Base-by-base conservation (phyloP, 2,797 vertebrate species). In the Helicolenus hilgendorfi region DNA sequence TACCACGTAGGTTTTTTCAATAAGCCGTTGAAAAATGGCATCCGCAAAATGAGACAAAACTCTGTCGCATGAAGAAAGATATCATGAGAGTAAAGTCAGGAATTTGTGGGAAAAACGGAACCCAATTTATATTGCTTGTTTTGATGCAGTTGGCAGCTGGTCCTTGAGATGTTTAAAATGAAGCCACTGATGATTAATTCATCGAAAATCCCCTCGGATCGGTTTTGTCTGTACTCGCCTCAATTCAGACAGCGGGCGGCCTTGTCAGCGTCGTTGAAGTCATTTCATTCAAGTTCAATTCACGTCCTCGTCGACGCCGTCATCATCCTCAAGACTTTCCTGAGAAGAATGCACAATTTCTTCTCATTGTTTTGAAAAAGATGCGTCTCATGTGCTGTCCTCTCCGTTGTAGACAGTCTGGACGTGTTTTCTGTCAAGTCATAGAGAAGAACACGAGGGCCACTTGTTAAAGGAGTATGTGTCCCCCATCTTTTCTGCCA, bases 251-350 rank as follows among this genome's bases (percentile, higher is more conserved):
- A 68, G 79, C 14, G 2, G 53, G 59, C 72, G 77, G 73, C 70
- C 83, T 79, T 64, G 80, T 75, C 72, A 36, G 4, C 38, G 56
- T 29, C n/a, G 22, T 24, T 76, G 13, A 59, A 56, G 69, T 62
- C n/a, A 7, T 67, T 72, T 63, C 31, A 85, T 85, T 85, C 36
- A 10, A 24, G 49, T 86, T 86, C 77, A n/a, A 33, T 64, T 72
- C 73, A 88, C 60, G 9, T 65, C 1, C 9, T 11, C 56, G 31
- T 18, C 67, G 65, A 81, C 5, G 14, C 10, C 56, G 5, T 41
- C 38, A 33, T 74, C 26, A 27, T 60, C 38, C 67, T 33, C 35
- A 65, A 7, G 22, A 22, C 29, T 81, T 22, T 18, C 70, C 45
- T 83, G 55, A 60, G 27, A 59, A 76, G 71, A 84, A 79, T 82